A percentile compares a stretch with the other conserved stretches of the same genome.
Conservation (phyloP, 2,888 invertebrate species). For the Kryphioiulus occultus region DNA sequence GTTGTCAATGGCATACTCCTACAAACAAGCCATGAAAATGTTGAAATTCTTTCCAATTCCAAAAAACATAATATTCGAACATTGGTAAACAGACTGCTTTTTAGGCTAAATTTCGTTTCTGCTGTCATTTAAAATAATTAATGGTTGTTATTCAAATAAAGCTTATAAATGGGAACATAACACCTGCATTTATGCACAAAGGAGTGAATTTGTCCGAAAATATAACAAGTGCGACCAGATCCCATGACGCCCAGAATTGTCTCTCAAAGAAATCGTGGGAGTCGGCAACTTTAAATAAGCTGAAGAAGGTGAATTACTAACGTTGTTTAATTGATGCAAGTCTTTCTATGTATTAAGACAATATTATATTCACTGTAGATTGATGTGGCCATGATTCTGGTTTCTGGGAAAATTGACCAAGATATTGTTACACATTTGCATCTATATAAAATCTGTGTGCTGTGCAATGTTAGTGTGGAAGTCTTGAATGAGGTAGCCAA, state of each 20-base stretch:
- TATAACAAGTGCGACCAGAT: neutral
- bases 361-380: neutral
- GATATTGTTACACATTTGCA: neutral
- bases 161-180: slow-evolving; percentile 18
- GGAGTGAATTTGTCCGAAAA: slow-evolving; percentile 6
- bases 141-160: neutral
- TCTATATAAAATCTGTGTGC: neutral
- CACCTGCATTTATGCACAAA: neutral
- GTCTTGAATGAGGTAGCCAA: neutral
- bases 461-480: neutral
- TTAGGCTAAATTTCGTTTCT: neutral
- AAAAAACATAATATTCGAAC: neutral
- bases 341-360: too few relatives aligned
- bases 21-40: neutral
- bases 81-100: neutral
- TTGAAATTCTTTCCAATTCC: neutral
- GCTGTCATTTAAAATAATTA: neutral
- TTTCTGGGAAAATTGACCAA: neutral
- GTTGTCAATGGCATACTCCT: neutral
- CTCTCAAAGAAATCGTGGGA: neutral
- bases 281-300: neutral
- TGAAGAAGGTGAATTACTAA: neutral
- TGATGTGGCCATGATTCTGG: neutral
- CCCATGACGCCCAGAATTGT: neutral
- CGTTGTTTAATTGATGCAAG: neutral